Base-by-base conservation (phyloP, 2,113 vertebrate species). In the Cacatua alba region DNA sequence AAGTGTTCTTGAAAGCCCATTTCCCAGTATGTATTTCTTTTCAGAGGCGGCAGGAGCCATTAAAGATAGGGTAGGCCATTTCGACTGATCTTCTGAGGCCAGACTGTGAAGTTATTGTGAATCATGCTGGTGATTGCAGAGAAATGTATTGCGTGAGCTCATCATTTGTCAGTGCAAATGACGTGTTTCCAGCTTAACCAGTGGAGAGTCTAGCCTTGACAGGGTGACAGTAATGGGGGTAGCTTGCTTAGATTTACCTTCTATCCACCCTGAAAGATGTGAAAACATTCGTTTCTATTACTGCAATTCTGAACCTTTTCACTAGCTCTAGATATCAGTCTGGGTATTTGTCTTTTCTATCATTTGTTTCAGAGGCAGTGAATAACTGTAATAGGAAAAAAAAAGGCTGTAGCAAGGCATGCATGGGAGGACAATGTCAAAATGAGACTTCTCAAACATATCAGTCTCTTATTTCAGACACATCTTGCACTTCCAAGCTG, bases 21-120 rank as follows among this genome's bases (percentile, higher is more conserved):
- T 96, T 89, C 44, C 75, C 63, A 46, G 67, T 37, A 49, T 2
- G 19, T 63, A 16, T 74, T 94, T 82, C 31, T 89, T 89, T 48
- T 23, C 55, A 72, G 82, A 82, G n/a, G 37, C 75, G 88, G 70
- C 92, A 92, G 92, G 86, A 39, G 60, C 48, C 72, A 75, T 93
- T 94, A 94, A 84, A 69, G 85, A 88, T 92, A 88, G 93, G 85
- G 70, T 26, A 78, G 64, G 43, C 64, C 48, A 88, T 96, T 95
- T 75, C 68, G 2, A 84, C 39, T 84, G 95, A 93, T 96, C 60
- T 93, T 90, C 87, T 86, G 93, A 75, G 90, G 72, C 88, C 68
- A 92, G 76, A 17, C 13, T 77, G 82, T 93, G 92, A 94, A 85
- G 82, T 17, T 77, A 39, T 20, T 88, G 88, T 93, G 92, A 93